phyloP scores from a whole-genome alignment of 2,888 invertebrate species.

The Drosophila seclusa region DNA sequence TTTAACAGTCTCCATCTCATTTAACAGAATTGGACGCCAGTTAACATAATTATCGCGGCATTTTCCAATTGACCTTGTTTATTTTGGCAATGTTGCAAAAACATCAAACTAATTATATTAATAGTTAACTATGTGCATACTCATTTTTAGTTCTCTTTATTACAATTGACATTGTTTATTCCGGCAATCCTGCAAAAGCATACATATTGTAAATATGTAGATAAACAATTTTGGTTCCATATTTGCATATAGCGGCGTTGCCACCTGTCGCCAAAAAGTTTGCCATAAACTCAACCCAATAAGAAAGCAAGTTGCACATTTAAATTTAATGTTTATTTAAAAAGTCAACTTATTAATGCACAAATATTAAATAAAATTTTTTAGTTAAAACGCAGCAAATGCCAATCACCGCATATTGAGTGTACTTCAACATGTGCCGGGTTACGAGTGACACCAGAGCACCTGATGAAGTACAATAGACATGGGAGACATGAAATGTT shows the following conservation, averaged over 20 bases:
- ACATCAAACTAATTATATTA: too few species aligned
- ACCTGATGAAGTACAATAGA: slow-evolving; percentile 99
- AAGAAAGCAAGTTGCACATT: slow-evolving; percentile 2
- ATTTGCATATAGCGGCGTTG: background rate
- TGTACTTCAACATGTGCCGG: slow-evolving; percentile 99
- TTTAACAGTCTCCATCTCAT: background rate
- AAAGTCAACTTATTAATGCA: background rate
- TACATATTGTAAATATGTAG: background rate
- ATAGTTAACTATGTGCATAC: too few species aligned
- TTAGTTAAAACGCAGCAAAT: slow-evolving; percentile 15
- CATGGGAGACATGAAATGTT: slow-evolving; percentile 89
- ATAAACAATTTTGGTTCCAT: background rate
- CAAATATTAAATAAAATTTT: background rate
- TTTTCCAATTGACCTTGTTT: background rate
- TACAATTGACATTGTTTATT: background rate
- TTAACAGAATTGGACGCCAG: background rate
- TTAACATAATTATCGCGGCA: background rate
- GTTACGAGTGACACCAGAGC: slow-evolving; percentile 95
- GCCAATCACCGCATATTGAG: slow-evolving; percentile 92
- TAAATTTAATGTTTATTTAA: slow-evolving; percentile 20
- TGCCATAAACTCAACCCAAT: background rate
- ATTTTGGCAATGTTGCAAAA: background rate
- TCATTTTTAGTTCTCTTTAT: background rate
- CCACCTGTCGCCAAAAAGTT: slow-evolving; percentile 15
- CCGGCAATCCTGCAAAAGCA: background rate